Conservation (phyloP, 1,140 invertebrate species). For the Cydia splendana region DNA sequence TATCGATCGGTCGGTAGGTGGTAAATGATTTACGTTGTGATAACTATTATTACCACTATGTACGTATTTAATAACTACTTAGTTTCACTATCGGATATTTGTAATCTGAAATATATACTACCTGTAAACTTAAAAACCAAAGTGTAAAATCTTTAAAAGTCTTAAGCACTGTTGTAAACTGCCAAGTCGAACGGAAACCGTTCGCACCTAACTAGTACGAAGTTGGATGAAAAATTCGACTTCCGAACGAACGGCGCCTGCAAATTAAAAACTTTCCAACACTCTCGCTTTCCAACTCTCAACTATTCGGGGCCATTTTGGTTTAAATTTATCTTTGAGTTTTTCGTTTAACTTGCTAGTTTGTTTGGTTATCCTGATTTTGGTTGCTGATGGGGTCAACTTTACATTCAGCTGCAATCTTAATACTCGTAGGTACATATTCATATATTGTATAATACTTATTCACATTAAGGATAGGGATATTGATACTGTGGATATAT, state of each 20-base stretch:
- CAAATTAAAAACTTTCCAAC: conserved; percentile 75
- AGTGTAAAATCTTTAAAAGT: conserved; percentile 33
- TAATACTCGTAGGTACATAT: neutral
- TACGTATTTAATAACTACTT: neutral
- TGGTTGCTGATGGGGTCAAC: neutral
- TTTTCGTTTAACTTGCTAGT: conserved; percentile 21
- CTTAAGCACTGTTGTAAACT: conserved; percentile 37
- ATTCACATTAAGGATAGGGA: too few relatives aligned
- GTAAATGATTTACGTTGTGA: neutral
- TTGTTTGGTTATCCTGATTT: conserved; percentile 7
- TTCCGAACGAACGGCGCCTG: conserved; percentile 56
- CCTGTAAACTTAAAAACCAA: neutral
- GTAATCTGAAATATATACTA: neutral
- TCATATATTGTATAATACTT: too few relatives aligned
- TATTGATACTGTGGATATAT: too few relatives aligned
- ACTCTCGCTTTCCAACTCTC: conserved; percentile 67
- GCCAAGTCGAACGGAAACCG: conserved; percentile 51
- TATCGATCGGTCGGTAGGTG: neutral
- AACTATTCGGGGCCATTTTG: conserved; percentile 74
- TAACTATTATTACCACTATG: neutral
- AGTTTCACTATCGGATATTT: neutral
- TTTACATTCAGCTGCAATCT: neutral
- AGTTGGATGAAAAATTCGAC: conserved; percentile 65
- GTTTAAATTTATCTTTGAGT: conserved; percentile 46
- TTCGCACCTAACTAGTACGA: conserved; percentile 44